phyloP scores from a whole-genome alignment of 2,113 vertebrate genomes.

The Elgaria multicarinata region DNA sequence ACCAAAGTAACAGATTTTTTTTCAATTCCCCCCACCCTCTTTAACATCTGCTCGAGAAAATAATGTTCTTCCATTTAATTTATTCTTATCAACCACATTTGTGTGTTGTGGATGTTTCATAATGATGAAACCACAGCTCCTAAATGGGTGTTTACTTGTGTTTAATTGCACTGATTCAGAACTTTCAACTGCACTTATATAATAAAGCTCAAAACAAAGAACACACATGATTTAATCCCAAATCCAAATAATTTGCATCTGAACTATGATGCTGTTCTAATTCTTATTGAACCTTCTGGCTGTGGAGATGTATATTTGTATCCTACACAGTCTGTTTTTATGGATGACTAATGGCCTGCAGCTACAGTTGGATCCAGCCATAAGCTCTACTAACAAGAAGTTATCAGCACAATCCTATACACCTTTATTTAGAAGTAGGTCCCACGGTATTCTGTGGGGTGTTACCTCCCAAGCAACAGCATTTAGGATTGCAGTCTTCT shows the following conservation, averaged over 20 bases:
- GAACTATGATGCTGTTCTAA: neutral
- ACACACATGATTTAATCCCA: neutral
- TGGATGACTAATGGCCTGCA: neutral
- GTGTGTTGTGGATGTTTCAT: neutral
- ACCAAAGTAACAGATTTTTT: neutral
- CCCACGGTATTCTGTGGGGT: neutral
- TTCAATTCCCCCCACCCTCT: neutral
- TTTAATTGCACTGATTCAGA: neutral
- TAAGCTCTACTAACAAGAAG: neutral
- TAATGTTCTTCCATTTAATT: neutral
- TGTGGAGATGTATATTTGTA: neutral
- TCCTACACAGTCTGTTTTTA: neutral
- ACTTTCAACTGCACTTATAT: neutral
- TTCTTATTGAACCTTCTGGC: neutral
- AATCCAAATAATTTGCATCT: neutral
- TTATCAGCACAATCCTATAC: neutral
- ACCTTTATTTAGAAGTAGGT: neutral
- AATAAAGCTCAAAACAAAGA: neutral
- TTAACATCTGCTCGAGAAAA: slow-evolving; percentile 20
- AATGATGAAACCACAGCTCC: slow-evolving; percentile 3
- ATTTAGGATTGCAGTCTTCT: neutral
- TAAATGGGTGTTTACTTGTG: neutral
- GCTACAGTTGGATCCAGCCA: neutral
- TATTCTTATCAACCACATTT: slow-evolving; percentile 6
- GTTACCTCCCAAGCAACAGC: neutral